Percentiles rank a stretch among this genome's conserved stretches.
Conservation (phyloP, 2,888 invertebrate species). For the Patella caerulea region DNA sequence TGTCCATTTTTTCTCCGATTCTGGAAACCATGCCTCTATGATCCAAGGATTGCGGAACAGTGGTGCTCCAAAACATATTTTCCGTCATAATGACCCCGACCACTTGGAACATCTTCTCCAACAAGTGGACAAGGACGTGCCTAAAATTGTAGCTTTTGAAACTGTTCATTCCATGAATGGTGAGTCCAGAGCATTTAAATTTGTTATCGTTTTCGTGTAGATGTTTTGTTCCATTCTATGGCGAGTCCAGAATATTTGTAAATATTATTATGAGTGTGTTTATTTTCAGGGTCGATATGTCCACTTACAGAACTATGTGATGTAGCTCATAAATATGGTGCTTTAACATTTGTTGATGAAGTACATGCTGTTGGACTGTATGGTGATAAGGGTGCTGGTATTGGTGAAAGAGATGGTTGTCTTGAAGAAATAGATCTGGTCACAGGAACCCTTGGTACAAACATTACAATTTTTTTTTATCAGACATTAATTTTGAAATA, state of each 20-base stretch:
- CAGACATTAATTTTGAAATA: too few species aligned
- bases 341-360: constrained; percentile 95
- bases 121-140: constrained; percentile 80
- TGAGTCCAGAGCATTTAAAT: constrained; percentile 31
- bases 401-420: constrained; percentile 89
- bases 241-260: too few species aligned
- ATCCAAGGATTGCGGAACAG: constrained; percentile 96
- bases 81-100: constrained; percentile 79
- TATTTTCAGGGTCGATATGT: constrained; percentile 82
- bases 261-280: too few species aligned
- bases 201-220: too few species aligned
- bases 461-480: neutral
- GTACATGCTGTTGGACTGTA: constrained; percentile 98
- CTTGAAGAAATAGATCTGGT: constrained; percentile 88
- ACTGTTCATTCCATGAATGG: constrained; percentile 98
- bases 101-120: constrained; percentile 86
- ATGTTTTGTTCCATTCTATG: too few species aligned
- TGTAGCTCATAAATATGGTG: constrained; percentile 91
- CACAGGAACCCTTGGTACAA: constrained; percentile 89
- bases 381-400: constrained; percentile 92
- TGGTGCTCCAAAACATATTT: constrained; percentile 91
- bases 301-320: constrained; percentile 91
- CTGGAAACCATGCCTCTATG: constrained; percentile 98
- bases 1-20: constrained; percentile 94
- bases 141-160: constrained; percentile 98